Evolutionary conservation across 2,888 invertebrate genomes (phyloP).

Genomic region (Ephialtes manifestator): DNA sequence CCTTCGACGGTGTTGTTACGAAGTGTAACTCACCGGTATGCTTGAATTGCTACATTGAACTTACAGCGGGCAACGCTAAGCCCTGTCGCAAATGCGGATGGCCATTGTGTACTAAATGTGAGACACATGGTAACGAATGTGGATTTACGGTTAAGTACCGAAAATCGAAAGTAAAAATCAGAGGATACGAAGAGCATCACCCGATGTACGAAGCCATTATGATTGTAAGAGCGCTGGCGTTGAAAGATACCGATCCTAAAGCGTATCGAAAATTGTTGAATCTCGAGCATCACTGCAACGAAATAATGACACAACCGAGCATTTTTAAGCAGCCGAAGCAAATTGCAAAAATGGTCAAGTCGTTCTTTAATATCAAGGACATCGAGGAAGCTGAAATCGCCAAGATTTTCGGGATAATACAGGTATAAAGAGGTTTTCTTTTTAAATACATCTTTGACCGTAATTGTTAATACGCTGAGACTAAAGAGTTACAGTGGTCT

Average conservation of each 20-base stretch:
- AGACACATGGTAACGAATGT: conserved; percentile 91
- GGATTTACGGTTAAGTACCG: conserved; percentile 88
- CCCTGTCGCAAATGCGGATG: conserved; percentile 92
- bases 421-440: not conserved
- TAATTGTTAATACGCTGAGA: too few relatives aligned
- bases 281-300: conserved; percentile 90
- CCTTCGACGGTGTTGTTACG: conserved; percentile 73
- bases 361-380: not conserved
- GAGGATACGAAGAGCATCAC: conserved; percentile 89
- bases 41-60: conserved; percentile 90
- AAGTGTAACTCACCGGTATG: conserved; percentile 92
- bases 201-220: conserved; percentile 92
- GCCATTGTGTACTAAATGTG: conserved; percentile 92
- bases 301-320: conserved; percentile 76
- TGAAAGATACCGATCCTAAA: conserved; percentile 88
- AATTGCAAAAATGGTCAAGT: not conserved
- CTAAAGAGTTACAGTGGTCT: too few relatives aligned
- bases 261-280: conserved; percentile 89
- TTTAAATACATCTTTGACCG: not conserved
- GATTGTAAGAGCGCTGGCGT: conserved; percentile 90
- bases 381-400: not conserved
- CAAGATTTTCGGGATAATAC: not conserved
- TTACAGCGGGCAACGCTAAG: conserved; percentile 84
- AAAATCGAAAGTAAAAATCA: conserved; percentile 90
- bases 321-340: not conserved